Base-by-base conservation (phyloP, 2,797 vertebrate species). In the Ctenochaetus hawaiiensis region DNA sequence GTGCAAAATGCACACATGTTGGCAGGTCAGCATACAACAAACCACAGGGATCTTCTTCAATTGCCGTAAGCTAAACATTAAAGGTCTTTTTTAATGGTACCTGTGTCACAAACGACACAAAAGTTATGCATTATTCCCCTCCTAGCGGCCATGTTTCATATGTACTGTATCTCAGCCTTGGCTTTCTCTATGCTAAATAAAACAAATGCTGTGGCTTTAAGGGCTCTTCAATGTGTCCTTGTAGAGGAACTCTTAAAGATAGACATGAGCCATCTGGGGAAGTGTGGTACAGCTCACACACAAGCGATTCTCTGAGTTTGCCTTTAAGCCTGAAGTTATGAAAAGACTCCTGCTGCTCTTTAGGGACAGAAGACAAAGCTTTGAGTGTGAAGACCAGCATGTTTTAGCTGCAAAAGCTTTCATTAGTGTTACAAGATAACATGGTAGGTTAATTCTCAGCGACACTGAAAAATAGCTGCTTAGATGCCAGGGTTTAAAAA, bases 281-380 rank as follows among this genome's bases (percentile, higher is more conserved):
- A 71, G 70, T 66, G 76, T 78, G 77, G 23, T 80, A 30, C 58
- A 63, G 60, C 77, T 86, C 72, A 51, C 68, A 75, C 45, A 51
- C 54, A 48, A 73, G 43, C 0, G 1, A 16, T 61, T 22, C 37
- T 67, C 26, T 11, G 52, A 49, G 34, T 43, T 44, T 51, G 14
- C 52, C 48, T 77, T 75, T 30, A 56, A 44, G 39, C 26, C 44
- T 66, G 26, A 68, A 75, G 75, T 67, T 75, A 67, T 75, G n/a
- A 60, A 72, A 75, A 59, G 14, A 57, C 51, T 62, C 30, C 14
- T 72, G 26, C 60, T 70, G 34, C 62, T 86, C 69, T 78, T 82
- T 41, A 53, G 8, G 26, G 72, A 64, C 17, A 65, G 34, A 75
- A 60, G 23, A 45, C 10, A 67, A 23, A 44, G 30, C 54, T 68